Evolutionary conservation across 1,140 invertebrate genomes (phyloP).

Genomic region (Dreissena polymorpha): DNA sequence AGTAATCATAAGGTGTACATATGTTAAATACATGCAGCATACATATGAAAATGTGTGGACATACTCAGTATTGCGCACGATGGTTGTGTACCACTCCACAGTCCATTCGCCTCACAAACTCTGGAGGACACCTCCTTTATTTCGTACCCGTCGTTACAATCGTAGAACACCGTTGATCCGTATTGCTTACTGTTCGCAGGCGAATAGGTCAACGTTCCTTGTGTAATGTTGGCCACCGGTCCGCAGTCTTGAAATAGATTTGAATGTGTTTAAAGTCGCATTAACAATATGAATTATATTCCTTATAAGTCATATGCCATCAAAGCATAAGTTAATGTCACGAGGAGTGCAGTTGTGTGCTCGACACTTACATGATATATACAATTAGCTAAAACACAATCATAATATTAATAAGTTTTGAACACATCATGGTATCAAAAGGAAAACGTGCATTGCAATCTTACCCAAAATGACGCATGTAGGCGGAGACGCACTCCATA

Average conservation of each 20-base stretch:
- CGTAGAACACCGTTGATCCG: conserved; percentile 20
- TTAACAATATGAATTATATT: no score
- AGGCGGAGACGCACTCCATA: conserved; percentile 16
- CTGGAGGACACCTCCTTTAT: conserved; percentile 1
- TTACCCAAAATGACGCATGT: conserved; percentile 31
- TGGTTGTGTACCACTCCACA: conserved; percentile 36
- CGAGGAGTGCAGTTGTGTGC: no score
- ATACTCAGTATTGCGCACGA: conserved; percentile 32
- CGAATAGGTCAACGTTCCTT: conserved; percentile 13
- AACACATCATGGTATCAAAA: no score
- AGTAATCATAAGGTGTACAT: no score
- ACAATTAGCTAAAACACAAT: no score
- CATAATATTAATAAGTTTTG: no score
- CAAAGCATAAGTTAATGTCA: no score
- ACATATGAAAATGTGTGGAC: not conserved
- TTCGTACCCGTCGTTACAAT: conserved; percentile 25
- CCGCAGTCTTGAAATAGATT: conserved; percentile 28
- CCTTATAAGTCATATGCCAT: no score
- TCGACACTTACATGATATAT: no score
- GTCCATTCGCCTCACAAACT: conserved; percentile 4
- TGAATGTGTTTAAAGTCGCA: no score
- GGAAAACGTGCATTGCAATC: not conserved
- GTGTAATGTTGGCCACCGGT: conserved; percentile 7
- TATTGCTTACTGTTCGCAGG: not conserved
- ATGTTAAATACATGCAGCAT: no score